phyloP scores from a whole-genome alignment of 2,888 invertebrate genomes.

The Sminthurinus aureus region DNA sequence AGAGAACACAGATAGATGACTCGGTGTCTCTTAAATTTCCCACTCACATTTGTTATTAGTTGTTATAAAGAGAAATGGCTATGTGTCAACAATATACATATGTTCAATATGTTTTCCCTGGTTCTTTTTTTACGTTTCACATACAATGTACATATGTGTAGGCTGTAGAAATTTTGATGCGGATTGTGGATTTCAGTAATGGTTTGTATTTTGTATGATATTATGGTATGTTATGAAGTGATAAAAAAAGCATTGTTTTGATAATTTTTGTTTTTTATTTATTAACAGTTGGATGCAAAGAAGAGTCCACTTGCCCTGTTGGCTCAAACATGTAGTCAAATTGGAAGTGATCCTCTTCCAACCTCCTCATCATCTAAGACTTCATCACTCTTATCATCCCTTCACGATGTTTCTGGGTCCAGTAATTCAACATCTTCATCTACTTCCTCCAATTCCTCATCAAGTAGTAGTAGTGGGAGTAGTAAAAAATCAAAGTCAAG shows the following conservation, averaged over 20 bases:
- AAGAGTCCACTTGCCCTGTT: conserved; percentile 94
- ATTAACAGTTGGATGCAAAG: conserved; percentile 94
- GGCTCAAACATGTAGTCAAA: conserved; percentile 97
- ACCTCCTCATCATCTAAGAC: conserved; percentile 58
- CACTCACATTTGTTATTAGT: background rate
- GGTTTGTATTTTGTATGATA: too few species aligned
- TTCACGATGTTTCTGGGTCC: conserved; percentile 29
- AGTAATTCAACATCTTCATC: conserved; percentile 20
- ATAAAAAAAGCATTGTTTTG: too few species aligned
- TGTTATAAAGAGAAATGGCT: too few species aligned
- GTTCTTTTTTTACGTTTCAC: too few species aligned
- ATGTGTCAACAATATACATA: too few species aligned
- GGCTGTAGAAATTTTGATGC: too few species aligned
- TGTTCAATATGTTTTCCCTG: too few species aligned
- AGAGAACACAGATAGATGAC: too few species aligned
- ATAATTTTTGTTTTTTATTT: conserved; percentile 62
- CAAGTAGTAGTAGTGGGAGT: conserved; percentile 15
- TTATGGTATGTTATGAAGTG: too few species aligned
- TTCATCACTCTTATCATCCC: conserved; percentile 40
- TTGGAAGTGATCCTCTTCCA: conserved; percentile 86
- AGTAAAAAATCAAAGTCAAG: conserved; percentile 35
- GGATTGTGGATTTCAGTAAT: too few species aligned
- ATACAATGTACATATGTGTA: too few species aligned
- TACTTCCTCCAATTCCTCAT: conserved; percentile 21
- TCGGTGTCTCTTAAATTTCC: too few species aligned